Percentiles rank a stretch among this genome's conserved stretches.
Evolutionary conservation across 2,113 vertebrate species (phyloP).

Genomic region (Phrynosoma blainvillii): DNA sequence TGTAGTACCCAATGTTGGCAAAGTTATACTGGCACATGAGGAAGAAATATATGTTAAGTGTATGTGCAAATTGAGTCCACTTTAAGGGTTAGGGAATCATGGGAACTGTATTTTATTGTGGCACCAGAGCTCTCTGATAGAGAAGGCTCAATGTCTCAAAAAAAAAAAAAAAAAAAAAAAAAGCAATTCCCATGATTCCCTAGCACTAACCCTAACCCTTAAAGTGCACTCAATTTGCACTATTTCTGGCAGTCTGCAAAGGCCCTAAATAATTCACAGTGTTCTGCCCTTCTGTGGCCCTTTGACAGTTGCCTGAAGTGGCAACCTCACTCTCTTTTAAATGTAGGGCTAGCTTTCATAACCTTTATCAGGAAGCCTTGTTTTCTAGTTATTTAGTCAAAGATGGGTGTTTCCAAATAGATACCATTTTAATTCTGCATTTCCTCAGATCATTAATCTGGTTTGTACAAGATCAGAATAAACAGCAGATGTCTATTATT

Average conservation of each 20-base stretch:
- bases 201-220: too few species aligned
- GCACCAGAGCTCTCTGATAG: too few species aligned
- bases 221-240: too few species aligned
- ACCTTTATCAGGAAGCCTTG: neutral
- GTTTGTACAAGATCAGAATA: neutral
- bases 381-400: slow-evolving; percentile 10
- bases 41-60: neutral
- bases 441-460: neutral
- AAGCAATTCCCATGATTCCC: too few species aligned
- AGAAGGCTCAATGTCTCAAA: too few species aligned
- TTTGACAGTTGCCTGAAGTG: neutral
- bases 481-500: neutral
- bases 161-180: too few species aligned
- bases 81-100: too few species aligned
- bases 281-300: neutral
- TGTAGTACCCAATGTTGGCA: neutral
- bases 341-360: neutral
- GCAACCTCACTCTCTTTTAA: neutral
- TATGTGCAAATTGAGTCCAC: too few species aligned
- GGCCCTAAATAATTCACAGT: neutral
- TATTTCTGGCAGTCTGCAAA: too few species aligned
- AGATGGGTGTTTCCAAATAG: neutral
- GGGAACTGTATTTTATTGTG: too few species aligned
- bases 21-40: neutral
- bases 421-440: neutral